Conservation (phyloP, 2,797 vertebrate genomes). For the Rhadinocentrus ornatus region DNA sequence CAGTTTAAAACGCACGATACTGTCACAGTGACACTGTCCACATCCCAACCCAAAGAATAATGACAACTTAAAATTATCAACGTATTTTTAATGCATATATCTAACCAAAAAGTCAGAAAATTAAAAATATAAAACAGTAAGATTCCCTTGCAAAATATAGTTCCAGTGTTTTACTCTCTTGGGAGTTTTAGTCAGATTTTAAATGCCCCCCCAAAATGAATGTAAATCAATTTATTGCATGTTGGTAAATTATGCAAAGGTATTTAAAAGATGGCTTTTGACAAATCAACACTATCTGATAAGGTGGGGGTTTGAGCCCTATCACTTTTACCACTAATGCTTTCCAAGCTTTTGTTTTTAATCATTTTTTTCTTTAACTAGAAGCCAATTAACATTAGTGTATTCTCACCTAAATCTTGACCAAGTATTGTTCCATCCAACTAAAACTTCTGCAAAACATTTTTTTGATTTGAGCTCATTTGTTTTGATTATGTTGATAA, state of each 20-base stretch:
- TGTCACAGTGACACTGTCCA: not conserved
- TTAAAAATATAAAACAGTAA: not conserved
- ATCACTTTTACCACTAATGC: not conserved
- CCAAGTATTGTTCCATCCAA: conserved; percentile 32
- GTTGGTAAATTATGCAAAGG: not conserved
- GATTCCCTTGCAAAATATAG: not conserved
- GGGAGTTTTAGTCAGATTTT: not conserved
- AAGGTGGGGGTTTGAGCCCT: not conserved
- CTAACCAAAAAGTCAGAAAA: not conserved
- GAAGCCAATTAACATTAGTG: conserved; percentile 47
- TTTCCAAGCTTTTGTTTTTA: not conserved
- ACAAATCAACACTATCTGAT: not conserved
- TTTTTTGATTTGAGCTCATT: conserved; percentile 64
- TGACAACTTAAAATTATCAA: not conserved
- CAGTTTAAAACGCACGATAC: not conserved
- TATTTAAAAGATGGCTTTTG: not conserved
- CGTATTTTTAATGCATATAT: not conserved
- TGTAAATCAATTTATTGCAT: not conserved
- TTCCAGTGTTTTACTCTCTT: not conserved
- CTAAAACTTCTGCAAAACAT: conserved; percentile 29
- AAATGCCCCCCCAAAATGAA: not conserved
- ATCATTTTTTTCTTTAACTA: conserved; percentile 10
- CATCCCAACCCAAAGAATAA: not conserved
- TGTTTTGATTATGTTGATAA: conserved; percentile 62
- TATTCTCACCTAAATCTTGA: conserved; percentile 22